Percentiles rank a stretch among this genome's conserved stretches.
These are phyloP conservation scores for Eupsittula cactorum DNA, from an alignment of 2,113 vertebrate species.

Conservation along the genomic window DNA sequence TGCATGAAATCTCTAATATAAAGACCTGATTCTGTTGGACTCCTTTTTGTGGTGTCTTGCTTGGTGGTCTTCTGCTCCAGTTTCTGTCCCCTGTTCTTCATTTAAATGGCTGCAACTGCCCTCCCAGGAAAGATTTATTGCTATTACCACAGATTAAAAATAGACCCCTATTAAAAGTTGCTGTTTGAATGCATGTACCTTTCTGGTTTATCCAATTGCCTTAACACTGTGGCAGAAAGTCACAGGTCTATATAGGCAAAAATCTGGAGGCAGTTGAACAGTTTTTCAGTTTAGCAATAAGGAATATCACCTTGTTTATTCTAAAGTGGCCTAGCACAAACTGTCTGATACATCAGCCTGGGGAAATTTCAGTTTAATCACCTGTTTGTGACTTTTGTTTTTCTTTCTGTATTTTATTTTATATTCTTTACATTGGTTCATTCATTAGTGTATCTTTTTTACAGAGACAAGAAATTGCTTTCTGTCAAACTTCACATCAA, in stretches of 20 bases:
- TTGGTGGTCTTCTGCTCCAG: background rate
- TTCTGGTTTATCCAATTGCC: background rate
- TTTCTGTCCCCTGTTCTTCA: background rate
- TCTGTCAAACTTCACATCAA: background rate
- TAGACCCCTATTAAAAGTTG: background rate
- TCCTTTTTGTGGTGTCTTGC: background rate
- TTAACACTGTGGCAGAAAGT: background rate
- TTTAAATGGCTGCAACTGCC: background rate
- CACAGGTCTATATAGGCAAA: background rate
- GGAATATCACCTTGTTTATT: background rate
- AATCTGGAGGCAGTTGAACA: background rate
- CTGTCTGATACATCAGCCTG: background rate
- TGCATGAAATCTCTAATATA: background rate
- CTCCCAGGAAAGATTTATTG: background rate
- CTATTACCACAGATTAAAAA: background rate
- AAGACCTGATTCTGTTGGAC: background rate
- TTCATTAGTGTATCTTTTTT: background rate
- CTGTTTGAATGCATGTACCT: background rate
- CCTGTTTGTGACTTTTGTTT: background rate
- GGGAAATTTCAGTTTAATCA: background rate
- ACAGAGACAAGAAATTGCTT: background rate
- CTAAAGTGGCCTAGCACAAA: background rate
- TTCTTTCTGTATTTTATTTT: background rate
- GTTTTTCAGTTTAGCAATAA: background rate
- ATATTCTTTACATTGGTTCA: background rate